A percentile compares a stretch with the other conserved stretches of the same genome.
Conservation (phyloP, 2,888 invertebrate species). For the Chouioia cunea region DNA sequence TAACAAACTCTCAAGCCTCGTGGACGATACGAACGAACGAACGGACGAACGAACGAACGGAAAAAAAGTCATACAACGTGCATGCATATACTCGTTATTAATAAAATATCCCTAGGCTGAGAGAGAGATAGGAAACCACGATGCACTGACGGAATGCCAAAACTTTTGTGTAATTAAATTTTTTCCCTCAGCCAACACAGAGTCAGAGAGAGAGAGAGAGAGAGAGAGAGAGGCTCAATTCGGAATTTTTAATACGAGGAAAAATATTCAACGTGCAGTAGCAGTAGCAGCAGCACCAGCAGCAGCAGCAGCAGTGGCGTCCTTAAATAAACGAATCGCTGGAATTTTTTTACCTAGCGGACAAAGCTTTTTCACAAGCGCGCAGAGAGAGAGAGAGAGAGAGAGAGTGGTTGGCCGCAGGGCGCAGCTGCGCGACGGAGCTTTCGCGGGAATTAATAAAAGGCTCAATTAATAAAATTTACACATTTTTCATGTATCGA, state of each 20-base stretch:
- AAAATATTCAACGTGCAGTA: no score
- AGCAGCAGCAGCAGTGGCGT: no score
- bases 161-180: slow-evolving; percentile 69
- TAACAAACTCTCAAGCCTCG: slow-evolving; percentile 45
- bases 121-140: slow-evolving; percentile 39
- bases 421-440: not conserved
- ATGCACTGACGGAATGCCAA: slow-evolving; percentile 67
- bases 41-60: slow-evolving; percentile 2
- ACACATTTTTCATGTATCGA: slow-evolving; percentile 63
- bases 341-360: not conserved
- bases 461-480: slow-evolving; percentile 66
- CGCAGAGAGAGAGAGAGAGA: not conserved
- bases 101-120: slow-evolving; percentile 60
- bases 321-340: no score
- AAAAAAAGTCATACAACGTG: slow-evolving; percentile 49
- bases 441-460: slow-evolving; percentile 61
- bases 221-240: slow-evolving; percentile 31
- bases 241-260: slow-evolving; percentile 42
- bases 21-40: no score
- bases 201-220: not conserved
- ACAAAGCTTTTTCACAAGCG: no score
- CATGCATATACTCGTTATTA: slow-evolving; percentile 57
- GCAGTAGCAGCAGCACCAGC: no score
- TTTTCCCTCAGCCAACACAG: slow-evolving; percentile 51
- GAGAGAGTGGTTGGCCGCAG: not conserved